phyloP scores from a whole-genome alignment of 2,797 vertebrate genomes.

The Pseudochirops cupreus region DNA sequence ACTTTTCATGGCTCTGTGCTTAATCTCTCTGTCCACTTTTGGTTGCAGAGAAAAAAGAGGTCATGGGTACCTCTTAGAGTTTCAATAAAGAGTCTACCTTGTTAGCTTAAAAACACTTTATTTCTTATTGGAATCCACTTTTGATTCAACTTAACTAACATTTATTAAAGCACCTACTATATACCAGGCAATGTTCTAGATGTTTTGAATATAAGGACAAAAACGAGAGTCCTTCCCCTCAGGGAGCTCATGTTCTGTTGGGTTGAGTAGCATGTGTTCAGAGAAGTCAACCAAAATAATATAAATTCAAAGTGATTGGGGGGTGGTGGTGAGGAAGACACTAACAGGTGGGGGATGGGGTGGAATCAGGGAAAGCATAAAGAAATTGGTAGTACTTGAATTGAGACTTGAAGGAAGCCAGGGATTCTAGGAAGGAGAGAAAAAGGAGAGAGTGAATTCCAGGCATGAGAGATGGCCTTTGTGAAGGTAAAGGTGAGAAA shows the following conservation, averaged over 20 bases:
- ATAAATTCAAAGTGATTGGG: neutral
- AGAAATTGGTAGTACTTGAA: neutral
- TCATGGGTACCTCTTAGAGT: neutral
- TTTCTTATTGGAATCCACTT: neutral
- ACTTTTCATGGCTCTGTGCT: neutral
- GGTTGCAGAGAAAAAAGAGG: neutral
- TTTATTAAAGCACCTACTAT: neutral
- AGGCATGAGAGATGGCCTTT: neutral
- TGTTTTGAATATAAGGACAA: neutral
- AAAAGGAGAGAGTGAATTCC: neutral
- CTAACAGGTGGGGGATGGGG: neutral
- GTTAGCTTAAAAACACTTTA: neutral
- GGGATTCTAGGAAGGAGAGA: neutral
- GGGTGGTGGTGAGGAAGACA: too few species aligned
- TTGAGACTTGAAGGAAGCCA: neutral
- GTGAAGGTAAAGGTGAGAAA: neutral
- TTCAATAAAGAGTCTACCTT: neutral
- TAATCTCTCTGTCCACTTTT: conserved; percentile 10
- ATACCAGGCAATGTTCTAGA: neutral
- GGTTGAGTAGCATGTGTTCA: neutral
- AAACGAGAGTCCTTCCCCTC: neutral
- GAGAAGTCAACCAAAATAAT: neutral
- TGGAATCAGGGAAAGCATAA: neutral
- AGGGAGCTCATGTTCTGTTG: neutral
- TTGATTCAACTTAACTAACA: neutral